phyloP scores from a whole-genome alignment of 2,888 invertebrate genomes.

The Ectemnius cavifrons region DNA sequence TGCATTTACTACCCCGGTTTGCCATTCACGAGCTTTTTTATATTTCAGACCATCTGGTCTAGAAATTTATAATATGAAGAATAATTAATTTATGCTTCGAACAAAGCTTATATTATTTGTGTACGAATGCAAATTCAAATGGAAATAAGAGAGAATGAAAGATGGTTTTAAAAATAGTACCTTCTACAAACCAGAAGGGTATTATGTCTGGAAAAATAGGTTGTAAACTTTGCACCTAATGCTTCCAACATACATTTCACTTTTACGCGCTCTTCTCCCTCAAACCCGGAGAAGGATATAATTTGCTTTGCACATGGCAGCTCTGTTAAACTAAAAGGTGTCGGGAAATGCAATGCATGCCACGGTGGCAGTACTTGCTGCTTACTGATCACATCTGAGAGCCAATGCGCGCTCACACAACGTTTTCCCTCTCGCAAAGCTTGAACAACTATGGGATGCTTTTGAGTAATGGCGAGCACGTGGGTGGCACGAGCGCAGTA shows the following conservation, averaged over 20 bases:
- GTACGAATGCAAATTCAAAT: neutral
- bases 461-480: constrained; percentile 93
- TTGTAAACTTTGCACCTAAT: constrained; percentile 90
- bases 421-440: constrained; percentile 84
- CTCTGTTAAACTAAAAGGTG: constrained; percentile 83
- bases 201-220: constrained; percentile 88
- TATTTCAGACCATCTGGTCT: constrained; percentile 94
- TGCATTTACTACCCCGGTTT: constrained; percentile 93
- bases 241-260: constrained; percentile 91
- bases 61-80: constrained; percentile 31
- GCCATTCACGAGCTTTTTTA: constrained; percentile 94
- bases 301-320: constrained; percentile 88
- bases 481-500: constrained; percentile 95
- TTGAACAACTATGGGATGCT: constrained; percentile 94
- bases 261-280: constrained; percentile 89
- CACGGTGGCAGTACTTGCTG: constrained; percentile 95
- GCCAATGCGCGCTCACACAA: constrained; percentile 92
- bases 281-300: constrained; percentile 93
- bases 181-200: constrained; percentile 86
- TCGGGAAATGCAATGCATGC: constrained; percentile 95
- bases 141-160: neutral
- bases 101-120: neutral
- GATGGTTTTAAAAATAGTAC: constrained; percentile 57
- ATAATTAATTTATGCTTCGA: neutral
- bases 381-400: constrained; percentile 92